Percentiles rank a stretch among this genome's conserved stretches.
phyloP scores from a whole-genome alignment of 2,113 vertebrate species.

The Mohoua ochrocephala region DNA sequence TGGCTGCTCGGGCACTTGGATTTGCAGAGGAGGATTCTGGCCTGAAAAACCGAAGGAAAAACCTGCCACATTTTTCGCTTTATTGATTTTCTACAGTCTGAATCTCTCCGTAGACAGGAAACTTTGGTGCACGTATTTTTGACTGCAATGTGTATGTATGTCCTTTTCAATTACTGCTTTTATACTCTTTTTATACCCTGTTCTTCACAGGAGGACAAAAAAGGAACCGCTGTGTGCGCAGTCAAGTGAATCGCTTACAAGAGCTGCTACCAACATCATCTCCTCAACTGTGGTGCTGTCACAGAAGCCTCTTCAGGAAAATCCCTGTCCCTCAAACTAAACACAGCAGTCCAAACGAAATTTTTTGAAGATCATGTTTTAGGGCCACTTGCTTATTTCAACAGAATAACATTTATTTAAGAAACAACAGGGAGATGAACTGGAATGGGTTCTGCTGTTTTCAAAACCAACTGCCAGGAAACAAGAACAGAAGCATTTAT shows the following conservation, averaged over 20 bases:
- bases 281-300: not conserved
- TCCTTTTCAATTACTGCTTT: not conserved
- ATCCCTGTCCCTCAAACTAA: not conserved
- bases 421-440: not conserved
- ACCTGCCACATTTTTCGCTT: not conserved
- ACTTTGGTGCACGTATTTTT: not conserved
- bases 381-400: not conserved
- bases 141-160: not conserved
- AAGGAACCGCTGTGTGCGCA: accelerated
- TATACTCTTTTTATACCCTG: not conserved
- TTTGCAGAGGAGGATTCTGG: not conserved
- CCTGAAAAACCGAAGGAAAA: not conserved
- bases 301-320: not conserved
- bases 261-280: not conserved
- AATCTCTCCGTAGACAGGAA: not conserved
- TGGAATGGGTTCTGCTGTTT: not conserved
- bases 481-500: not conserved
- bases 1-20: not conserved
- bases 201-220: not conserved
- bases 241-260: not conserved
- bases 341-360: not conserved
- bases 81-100: not conserved
- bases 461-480: not conserved
- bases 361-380: not conserved
- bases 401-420: not conserved